phyloP scores from a whole-genome alignment of 2,113 vertebrate species.

The Leucosticte australis region DNA sequence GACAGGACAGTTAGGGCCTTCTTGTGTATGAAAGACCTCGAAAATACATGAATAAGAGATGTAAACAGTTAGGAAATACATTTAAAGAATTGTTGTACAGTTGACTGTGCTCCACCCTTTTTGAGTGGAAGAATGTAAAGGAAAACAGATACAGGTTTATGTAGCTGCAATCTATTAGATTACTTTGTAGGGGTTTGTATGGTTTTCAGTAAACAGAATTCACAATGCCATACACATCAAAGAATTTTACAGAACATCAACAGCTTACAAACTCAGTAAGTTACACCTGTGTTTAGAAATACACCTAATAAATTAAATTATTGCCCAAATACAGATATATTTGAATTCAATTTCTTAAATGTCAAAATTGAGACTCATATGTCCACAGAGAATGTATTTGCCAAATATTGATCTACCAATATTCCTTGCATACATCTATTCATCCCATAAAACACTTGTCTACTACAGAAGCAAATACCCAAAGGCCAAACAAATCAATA shows the following conservation, averaged over 20 bases:
- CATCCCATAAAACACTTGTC: neutral
- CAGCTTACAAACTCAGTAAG: neutral
- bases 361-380: neutral
- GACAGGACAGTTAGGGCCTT: neutral
- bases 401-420: slow-evolving; percentile 14
- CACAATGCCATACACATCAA: neutral
- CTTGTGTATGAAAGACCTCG: neutral
- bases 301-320: neutral
- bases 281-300: neutral
- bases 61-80: neutral
- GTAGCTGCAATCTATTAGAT: neutral
- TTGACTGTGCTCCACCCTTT: neutral
- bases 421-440: neutral
- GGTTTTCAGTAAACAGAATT: neutral
- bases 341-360: neutral
- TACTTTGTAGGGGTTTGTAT: neutral
- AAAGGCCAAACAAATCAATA: slow-evolving; percentile 43
- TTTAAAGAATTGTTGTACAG: neutral
- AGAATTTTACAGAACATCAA: neutral
- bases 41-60: neutral
- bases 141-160: neutral
- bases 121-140: neutral
- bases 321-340: neutral
- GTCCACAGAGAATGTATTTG: neutral
- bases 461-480: neutral